Conservation (phyloP, 2,797 vertebrate species). For the Aulostomus chinensis region DNA sequence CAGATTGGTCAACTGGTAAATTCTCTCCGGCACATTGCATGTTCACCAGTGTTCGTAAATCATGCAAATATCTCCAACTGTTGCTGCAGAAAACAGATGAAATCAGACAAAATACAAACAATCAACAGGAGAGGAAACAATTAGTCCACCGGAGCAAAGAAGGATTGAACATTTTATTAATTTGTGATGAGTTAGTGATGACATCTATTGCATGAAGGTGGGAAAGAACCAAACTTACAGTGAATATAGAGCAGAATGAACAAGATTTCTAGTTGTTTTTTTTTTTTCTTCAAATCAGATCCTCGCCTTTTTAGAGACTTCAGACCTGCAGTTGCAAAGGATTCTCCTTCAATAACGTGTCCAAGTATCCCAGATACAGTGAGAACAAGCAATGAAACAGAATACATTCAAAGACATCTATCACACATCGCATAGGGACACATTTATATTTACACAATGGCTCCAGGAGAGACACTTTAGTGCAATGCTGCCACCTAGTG, state of each 20-base stretch:
- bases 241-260: background rate
- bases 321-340: background rate
- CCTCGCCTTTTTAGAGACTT: constrained; percentile 9
- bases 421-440: constrained; percentile 24
- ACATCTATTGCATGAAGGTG: constrained; percentile 32
- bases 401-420: constrained; percentile 39
- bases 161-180: constrained; percentile 38
- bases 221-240: constrained; percentile 20
- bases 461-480: constrained; percentile 38
- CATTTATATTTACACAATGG: constrained; percentile 40
- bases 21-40: too few relatives aligned
- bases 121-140: background rate
- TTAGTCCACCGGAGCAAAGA: constrained; percentile 1
- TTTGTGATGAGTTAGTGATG: constrained; percentile 22
- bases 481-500: constrained; percentile 71
- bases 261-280: constrained; percentile 2
- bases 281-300: background rate
- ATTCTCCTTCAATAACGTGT: background rate
- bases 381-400: constrained; percentile 22
- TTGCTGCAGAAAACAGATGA: too few relatives aligned
- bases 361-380: constrained; percentile 6
- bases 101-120: background rate
- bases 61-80: too few relatives aligned
- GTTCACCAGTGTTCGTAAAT: too few relatives aligned
- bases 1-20: too few relatives aligned